phyloP scores from a whole-genome alignment of 30 jellyfish, hydroid and myxozoan genomes.

The Chironex yamaguchii region DNA sequence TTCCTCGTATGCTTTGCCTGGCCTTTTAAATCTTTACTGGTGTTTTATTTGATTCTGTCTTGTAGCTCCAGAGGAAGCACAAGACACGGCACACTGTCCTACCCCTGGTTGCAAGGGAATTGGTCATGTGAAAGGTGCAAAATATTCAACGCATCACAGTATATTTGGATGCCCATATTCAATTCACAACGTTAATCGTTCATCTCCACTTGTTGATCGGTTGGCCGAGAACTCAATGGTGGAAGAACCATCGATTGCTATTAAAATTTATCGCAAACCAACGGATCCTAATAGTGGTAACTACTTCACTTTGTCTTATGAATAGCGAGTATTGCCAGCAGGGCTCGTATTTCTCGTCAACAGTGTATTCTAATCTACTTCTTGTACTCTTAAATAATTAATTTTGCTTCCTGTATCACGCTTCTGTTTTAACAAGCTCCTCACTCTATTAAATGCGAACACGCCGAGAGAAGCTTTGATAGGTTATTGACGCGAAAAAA shows the following conservation, averaged over 20 bases:
- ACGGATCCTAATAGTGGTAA: neutral
- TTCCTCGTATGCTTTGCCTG: neutral
- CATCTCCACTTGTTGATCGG: conserved; percentile 96
- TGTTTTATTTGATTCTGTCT: neutral
- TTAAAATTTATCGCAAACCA: conserved; percentile 21
- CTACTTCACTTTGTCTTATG: neutral
- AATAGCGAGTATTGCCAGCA: no score
- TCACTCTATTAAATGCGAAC: no score
- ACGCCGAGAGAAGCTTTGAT: no score
- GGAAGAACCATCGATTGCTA: conserved; percentile 85
- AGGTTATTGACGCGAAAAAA: no score
- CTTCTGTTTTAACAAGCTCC: no score
- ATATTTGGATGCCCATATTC: conserved; percentile 99
- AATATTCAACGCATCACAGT: conserved; percentile 97
- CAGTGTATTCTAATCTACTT: no score
- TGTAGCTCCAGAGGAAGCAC: conserved; percentile 80
- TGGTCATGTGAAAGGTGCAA: conserved; percentile 98
- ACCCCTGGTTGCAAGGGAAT: conserved; percentile 98
- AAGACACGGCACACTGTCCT: conserved; percentile 85
- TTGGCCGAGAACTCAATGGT: conserved; percentile 90
- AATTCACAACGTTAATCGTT: conserved; percentile 83
- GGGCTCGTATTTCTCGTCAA: no score
- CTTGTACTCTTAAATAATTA: no score
- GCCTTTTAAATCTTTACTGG: neutral
- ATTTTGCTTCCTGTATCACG: no score